A percentile compares a stretch with the other conserved stretches of the same genome.
phyloP scores from a whole-genome alignment of 2,797 vertebrate species.

The Smutsia gigantea region DNA sequence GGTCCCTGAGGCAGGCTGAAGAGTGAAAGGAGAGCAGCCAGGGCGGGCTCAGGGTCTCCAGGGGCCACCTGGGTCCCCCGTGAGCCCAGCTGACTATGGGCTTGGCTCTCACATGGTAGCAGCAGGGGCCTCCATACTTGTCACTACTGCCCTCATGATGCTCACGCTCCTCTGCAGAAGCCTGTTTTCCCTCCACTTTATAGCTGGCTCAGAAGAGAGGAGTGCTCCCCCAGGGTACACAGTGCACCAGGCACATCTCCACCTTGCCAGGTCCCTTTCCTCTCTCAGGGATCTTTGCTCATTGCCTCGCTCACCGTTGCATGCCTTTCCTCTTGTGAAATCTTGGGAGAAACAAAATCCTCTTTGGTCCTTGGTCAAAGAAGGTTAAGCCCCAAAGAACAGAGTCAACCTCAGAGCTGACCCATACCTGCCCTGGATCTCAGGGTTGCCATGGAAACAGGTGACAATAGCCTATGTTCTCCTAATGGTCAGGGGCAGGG shows the following conservation, averaged over 20 bases:
- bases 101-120: not conserved
- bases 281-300: not conserved
- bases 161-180: not conserved
- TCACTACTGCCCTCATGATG: not conserved
- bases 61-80: not conserved
- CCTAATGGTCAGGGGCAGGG: not conserved
- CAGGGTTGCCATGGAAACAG: not conserved
- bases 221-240: not conserved
- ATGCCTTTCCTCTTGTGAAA: not conserved
- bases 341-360: constrained; percentile 63
- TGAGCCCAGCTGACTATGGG: not conserved
- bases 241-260: accelerated
- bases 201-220: not conserved
- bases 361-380: constrained; percentile 68
- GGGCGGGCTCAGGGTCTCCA: not conserved
- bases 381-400: constrained; percentile 73
- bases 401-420: constrained; percentile 41
- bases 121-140: not conserved
- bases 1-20: not conserved
- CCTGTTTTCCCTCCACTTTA: not conserved
- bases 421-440: not conserved
- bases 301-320: not conserved
- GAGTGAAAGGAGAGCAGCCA: not conserved
- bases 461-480: constrained; percentile 52
- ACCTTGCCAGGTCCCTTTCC: not conserved